Conservation (phyloP, 2,113 vertebrate species). For the Clinocottus analis region DNA sequence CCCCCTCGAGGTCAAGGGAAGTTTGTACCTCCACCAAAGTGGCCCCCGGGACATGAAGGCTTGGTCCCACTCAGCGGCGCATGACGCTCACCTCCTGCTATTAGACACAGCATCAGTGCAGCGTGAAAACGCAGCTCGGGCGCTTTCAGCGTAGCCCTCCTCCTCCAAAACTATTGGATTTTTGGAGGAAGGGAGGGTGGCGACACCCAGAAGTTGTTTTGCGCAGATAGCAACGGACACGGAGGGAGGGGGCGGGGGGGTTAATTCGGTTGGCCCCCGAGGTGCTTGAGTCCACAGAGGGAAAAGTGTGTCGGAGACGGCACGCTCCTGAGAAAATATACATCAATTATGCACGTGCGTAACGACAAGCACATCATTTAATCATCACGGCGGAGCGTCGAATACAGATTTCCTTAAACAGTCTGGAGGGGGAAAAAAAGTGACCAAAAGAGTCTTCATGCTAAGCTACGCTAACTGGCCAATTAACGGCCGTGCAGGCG, state of each 20-base stretch:
- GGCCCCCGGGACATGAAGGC: constrained; percentile 66
- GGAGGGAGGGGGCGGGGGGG: not conserved
- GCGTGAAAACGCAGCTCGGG: constrained; percentile 52
- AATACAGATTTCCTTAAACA: not conserved
- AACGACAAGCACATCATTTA: not conserved
- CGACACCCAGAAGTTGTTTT: no score
- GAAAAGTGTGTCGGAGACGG: not conserved
- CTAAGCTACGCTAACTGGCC: constrained; percentile 6
- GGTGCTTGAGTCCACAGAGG: not conserved
- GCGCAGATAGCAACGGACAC: no score
- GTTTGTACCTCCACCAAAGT: constrained; percentile 51
- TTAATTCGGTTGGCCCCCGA: constrained; percentile 10
- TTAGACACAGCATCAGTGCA: constrained; percentile 78
- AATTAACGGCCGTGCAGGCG: not conserved
- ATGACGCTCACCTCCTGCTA: constrained; percentile 66
- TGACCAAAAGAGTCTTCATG: not conserved
- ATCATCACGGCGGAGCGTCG: not conserved
- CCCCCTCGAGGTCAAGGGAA: constrained; percentile 49
- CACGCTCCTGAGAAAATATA: not conserved
- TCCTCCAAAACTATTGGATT: constrained; percentile 35
- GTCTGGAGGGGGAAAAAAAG: not conserved
- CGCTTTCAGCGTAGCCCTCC: constrained; percentile 49
- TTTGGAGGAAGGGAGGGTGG: not conserved
- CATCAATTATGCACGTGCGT: not conserved
- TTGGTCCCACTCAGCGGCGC: constrained; percentile 47